Conservation (phyloP, 37 sponge, comb jelly and placozoan genomes). For the Cliona cf. orientalis region DNA sequence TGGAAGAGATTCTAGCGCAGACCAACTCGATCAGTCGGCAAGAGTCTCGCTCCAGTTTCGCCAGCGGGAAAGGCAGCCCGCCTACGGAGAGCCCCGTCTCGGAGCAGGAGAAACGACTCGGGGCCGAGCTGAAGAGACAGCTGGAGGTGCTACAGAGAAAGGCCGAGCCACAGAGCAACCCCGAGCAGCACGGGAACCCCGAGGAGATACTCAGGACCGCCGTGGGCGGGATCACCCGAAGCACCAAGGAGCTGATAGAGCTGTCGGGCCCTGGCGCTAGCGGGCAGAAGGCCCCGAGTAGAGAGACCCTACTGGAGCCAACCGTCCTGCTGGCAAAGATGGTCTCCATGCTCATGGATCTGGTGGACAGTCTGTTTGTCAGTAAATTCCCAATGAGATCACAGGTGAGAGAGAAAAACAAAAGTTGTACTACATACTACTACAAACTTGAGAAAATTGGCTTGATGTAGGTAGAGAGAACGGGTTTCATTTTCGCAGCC, state of each 20-base stretch:
- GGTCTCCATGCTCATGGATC: slow-evolving; percentile 73
- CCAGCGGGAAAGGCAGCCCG: slow-evolving; percentile 8
- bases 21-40: not conserved
- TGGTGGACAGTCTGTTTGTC: slow-evolving; percentile 88
- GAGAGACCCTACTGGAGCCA: slow-evolving; percentile 56
- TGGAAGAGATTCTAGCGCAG: not conserved
- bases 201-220: slow-evolving; percentile 40
- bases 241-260: slow-evolving; percentile 32
- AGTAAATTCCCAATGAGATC: slow-evolving; percentile 86
- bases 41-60: not conserved
- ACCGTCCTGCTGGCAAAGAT: slow-evolving; percentile 39
- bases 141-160: slow-evolving; percentile 33
- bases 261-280: slow-evolving; percentile 16
- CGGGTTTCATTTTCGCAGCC: too few species aligned
- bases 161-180: slow-evolving; percentile 56
- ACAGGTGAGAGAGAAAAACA: slow-evolving; percentile 74
- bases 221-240: slow-evolving; percentile 25
- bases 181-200: slow-evolving; percentile 24
- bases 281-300: slow-evolving; percentile 29
- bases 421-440: too few species aligned
- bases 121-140: slow-evolving; percentile 27
- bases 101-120: slow-evolving; percentile 50
- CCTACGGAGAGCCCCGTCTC: not conserved
- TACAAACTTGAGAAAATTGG: too few species aligned
- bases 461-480: not conserved